Percentiles rank a stretch among this genome's conserved stretches.
Conservation (phyloP, 1,140 invertebrate genomes). For the Cydia strobilella region DNA sequence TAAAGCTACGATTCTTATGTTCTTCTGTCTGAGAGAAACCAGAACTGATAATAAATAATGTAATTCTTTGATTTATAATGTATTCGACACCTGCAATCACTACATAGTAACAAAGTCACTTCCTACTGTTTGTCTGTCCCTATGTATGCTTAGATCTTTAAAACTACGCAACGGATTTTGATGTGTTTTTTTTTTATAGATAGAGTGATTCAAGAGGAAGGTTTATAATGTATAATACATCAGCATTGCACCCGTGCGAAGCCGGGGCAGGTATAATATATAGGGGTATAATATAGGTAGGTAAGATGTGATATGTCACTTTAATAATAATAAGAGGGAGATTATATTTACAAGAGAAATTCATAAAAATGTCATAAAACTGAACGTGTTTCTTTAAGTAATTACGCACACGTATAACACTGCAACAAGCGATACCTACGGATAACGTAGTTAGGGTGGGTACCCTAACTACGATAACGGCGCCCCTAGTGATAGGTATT, state of each 20-base stretch:
- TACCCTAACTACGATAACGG: not conserved
- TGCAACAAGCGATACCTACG: not conserved
- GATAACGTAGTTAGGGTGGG: too few relatives aligned
- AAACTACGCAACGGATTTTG: too few relatives aligned
- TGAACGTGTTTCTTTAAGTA: slow-evolving; percentile 18
- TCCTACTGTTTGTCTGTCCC: too few relatives aligned
- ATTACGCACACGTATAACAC: slow-evolving; percentile 13
- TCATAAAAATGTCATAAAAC: slow-evolving; percentile 20
- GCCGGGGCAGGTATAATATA: too few relatives aligned
- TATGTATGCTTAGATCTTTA: too few relatives aligned
- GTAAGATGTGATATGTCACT: not conserved
- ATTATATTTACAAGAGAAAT: slow-evolving; percentile 8
- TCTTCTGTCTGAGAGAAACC: not conserved
- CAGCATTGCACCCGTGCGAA: too few relatives aligned
- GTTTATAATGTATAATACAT: too few relatives aligned
- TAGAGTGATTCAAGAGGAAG: too few relatives aligned
- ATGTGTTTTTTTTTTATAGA: too few relatives aligned
- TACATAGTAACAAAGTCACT: too few relatives aligned
- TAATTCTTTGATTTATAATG: not conserved
- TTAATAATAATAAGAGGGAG: not conserved
- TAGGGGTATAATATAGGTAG: not conserved
- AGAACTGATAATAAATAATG: not conserved
- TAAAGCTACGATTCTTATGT: slow-evolving; percentile 22
- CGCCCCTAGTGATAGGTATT: slow-evolving; percentile 27
- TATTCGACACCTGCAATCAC: not conserved